phyloP scores from a whole-genome alignment of 2,888 invertebrate species.

The Cheilosia soror region DNA sequence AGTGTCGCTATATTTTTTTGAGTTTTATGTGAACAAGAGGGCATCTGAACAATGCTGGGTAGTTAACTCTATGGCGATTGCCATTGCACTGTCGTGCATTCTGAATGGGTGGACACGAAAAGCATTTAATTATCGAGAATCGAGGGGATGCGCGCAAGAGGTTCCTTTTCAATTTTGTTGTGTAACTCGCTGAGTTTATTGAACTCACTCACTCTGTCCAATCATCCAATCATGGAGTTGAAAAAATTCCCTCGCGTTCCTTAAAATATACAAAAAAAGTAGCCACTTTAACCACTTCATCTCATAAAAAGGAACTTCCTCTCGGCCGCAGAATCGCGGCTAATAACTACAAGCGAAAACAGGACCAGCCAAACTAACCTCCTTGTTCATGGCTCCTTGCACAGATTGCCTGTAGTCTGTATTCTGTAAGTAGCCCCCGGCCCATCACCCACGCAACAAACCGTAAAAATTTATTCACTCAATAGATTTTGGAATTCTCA shows the following conservation, averaged over 20 bases:
- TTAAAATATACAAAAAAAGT: too few relatives aligned
- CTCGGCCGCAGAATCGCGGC: background rate
- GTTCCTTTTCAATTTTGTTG: background rate
- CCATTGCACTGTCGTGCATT: constrained; percentile 37
- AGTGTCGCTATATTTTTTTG: constrained; percentile 2
- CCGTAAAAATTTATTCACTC: constrained; percentile 60
- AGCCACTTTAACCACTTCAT: background rate
- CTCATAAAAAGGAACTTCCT: constrained; percentile 7
- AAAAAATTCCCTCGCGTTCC: too few relatives aligned
- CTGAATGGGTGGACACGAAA: constrained; percentile 2
- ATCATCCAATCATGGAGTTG: background rate
- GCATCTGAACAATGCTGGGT: constrained; percentile 27
- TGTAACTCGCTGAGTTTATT: too few relatives aligned
- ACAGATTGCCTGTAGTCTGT: constrained; percentile 10
- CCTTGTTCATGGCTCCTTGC: constrained; percentile 21
- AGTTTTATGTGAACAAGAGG: constrained; percentile 15
- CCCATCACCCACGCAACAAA: constrained; percentile 59
- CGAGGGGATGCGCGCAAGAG: background rate
- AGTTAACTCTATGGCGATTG: constrained; percentile 35
- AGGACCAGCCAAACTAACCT: background rate
- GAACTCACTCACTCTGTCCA: background rate
- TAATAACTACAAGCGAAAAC: constrained; percentile 9
- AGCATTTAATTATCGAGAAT: constrained; percentile 47
- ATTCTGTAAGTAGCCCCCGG: background rate
- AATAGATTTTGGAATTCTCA: constrained; percentile 52